Evolutionary conservation across 35 echinoderm and acorn worm genomes (phyloP).

Genomic region (Lytechinus variegatus): DNA sequence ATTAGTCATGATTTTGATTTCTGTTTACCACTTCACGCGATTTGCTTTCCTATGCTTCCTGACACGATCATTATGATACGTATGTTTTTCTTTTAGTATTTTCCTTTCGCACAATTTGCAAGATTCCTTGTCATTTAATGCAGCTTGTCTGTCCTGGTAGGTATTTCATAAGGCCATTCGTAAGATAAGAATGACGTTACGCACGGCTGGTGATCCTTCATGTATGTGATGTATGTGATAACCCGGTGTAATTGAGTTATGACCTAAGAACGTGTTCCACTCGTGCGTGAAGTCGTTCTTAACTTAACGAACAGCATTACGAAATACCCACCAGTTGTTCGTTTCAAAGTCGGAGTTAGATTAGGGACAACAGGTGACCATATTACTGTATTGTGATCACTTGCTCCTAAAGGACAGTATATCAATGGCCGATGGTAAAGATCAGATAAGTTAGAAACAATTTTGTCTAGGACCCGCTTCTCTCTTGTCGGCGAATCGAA

Average conservation of each 20-base stretch:
- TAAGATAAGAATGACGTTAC: too few relatives aligned
- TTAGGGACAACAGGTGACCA: too few relatives aligned
- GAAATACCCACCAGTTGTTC: too few relatives aligned
- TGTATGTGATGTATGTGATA: too few relatives aligned
- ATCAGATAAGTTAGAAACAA: constrained; percentile 58
- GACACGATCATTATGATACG: constrained; percentile 49
- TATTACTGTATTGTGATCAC: too few relatives aligned
- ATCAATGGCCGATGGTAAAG: constrained; percentile 15
- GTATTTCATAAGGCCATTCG: too few relatives aligned
- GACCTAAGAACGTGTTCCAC: too few relatives aligned
- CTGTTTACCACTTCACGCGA: constrained; percentile 58
- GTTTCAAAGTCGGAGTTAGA: too few relatives aligned
- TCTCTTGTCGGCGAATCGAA: constrained; percentile 37
- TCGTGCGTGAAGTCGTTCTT: too few relatives aligned
- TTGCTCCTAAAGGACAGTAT: constrained; percentile 46
- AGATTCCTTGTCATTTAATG: constrained; percentile 28
- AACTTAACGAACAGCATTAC: too few relatives aligned
- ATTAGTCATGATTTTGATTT: constrained; percentile 63
- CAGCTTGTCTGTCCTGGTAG: constrained; percentile 10
- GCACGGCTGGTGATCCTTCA: too few relatives aligned
- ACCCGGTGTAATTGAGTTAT: too few relatives aligned
- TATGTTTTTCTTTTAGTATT: constrained; percentile 26
- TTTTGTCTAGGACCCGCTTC: constrained; percentile 50
- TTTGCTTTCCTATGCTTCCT: constrained; percentile 62
- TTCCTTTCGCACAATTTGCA: constrained; percentile 4